Conservation (phyloP, 2,113 vertebrate genomes). For the Entomyzon cyanotis region DNA sequence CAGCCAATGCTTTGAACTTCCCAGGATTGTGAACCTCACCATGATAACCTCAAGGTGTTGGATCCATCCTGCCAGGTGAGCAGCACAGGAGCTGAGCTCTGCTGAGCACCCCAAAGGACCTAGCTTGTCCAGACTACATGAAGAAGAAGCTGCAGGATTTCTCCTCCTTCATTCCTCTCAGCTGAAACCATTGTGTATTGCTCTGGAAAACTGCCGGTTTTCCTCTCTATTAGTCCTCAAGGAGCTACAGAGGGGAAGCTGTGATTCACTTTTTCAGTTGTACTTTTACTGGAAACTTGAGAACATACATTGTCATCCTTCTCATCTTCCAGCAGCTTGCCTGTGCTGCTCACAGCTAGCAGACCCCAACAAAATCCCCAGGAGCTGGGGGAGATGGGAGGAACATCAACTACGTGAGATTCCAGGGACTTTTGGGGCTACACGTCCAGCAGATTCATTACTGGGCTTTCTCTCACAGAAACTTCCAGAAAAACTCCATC, state of each 20-base stretch:
- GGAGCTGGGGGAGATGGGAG: neutral
- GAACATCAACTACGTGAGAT: neutral
- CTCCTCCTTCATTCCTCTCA: neutral
- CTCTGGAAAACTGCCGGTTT: conserved; percentile 1
- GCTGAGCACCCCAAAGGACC: neutral
- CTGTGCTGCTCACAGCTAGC: neutral
- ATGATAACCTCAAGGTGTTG: rapidly evolving
- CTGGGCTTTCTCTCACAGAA: neutral
- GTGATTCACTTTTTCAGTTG: conserved; percentile 60
- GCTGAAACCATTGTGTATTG: neutral
- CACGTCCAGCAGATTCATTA: neutral
- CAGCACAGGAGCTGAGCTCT: neutral
- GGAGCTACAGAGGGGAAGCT: conserved; percentile 27
- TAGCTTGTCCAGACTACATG: rapidly evolving
- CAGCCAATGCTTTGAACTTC: rapidly evolving
- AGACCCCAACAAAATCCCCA: neutral
- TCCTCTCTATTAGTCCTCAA: neutral
- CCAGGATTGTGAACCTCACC: neutral
- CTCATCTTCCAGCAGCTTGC: neutral
- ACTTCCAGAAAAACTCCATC: neutral
- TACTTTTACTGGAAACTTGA: conserved; percentile 49
- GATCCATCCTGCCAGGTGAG: neutral
- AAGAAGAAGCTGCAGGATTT: neutral
- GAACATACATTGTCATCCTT: conserved; percentile 1
- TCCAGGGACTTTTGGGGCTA: neutral